Base-by-base conservation (phyloP, 2,797 vertebrate genomes). In the Propithecus perrieri region DNA sequence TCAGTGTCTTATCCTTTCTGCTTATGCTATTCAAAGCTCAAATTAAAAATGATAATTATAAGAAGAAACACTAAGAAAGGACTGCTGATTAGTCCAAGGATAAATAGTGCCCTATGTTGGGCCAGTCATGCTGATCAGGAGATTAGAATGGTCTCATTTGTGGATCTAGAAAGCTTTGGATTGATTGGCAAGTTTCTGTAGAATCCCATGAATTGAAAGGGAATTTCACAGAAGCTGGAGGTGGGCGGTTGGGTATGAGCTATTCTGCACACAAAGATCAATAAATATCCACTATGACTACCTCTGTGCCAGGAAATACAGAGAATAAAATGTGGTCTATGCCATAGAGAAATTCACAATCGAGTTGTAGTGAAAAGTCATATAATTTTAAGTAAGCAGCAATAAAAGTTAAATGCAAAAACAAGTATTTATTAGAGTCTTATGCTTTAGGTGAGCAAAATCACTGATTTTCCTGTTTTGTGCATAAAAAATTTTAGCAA, bases 401-500 rank as follows among this genome's bases (percentile, higher is more conserved):
- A 74, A 38, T 74, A 61, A 53, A 83, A 90, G 65, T 57, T 93
- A 92, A 79, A 83, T 35, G 6, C 35, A 85, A 89, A 92, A 94
- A 26, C 28, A 69, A 46, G 17, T 84, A 24, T 69, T 79, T 76
- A 20, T 91, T 87, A 88, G 78, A 89, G 24, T 83, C 35, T 59
- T 74, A 14, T 50, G 35, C 38, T 85, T 79, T 85, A 67, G 7
- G 2, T 63, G n/a, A 79, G 46, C n/a, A 41, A 89, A 63, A 5
- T 78, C 46, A 74, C n/a, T 92, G 55, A 72, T 85, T 53, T 96
- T 89, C n/a, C 53, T 78, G 26, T 87, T 76, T 35, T 81, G 17
- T 76, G 4, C 81, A 7, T 69, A 65, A 63, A 33, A 94, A 79
- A 63, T 67, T 67, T 92, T 83, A 83, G 15, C 48, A 89, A 79